Conservation (phyloP, 1,140 invertebrate species). For the Glomeris maerens region DNA sequence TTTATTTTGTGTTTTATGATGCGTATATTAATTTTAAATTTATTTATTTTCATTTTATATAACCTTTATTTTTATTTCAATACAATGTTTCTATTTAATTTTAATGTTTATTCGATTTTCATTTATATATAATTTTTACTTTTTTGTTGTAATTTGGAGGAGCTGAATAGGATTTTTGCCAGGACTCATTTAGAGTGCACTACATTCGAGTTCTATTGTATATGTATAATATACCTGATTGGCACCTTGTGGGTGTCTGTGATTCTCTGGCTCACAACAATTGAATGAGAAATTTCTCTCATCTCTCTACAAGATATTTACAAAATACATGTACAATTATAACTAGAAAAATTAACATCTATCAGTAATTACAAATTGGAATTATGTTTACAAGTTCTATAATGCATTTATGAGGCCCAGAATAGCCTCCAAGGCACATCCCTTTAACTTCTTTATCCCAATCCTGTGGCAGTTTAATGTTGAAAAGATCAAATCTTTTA, state of each 20-base stretch:
- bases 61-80: no score
- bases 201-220: no score
- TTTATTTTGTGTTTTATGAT: no score
- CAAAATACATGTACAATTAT: not conserved
- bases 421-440: slow-evolving; percentile 2
- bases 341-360: not conserved
- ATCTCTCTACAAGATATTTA: slow-evolving; percentile 1
- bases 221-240: slow-evolving; percentile 2
- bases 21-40: no score
- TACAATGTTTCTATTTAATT: no score
- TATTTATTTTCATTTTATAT: no score
- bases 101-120: no score
- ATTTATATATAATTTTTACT: no score
- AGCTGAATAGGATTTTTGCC: no score
- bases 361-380: not conserved
- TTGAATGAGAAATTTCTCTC: slow-evolving; percentile 3
- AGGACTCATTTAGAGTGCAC: no score
- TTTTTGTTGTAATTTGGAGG: no score
- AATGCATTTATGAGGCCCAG: slow-evolving; percentile 6
- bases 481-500: not conserved
- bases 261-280: slow-evolving; percentile 5
- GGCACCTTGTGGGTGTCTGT: not conserved
- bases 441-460: not conserved
- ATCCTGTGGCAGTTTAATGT: not conserved
- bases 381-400: not conserved